These are phyloP conservation scores for Diaphora mendica DNA, from an alignment of 2,888 invertebrate genomes.

Conservation along the genomic window DNA sequence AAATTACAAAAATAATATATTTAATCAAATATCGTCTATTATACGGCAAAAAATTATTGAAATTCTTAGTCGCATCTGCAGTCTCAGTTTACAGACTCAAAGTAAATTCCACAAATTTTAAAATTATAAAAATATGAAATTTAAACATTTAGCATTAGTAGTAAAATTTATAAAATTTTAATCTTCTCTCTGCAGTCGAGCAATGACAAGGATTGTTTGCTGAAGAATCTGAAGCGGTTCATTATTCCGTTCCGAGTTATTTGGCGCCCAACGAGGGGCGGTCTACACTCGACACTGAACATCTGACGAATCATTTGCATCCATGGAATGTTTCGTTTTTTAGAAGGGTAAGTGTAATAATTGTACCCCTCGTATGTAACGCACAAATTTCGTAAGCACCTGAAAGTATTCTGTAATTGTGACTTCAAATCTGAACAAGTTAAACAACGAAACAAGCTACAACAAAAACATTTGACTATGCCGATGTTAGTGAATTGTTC, in stretches of 20 bases:
- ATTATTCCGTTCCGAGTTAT: slow-evolving; percentile 77
- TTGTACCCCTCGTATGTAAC: slow-evolving; percentile 29
- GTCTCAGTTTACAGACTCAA: slow-evolving; percentile 2
- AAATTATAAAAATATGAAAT: slow-evolving; percentile 43
- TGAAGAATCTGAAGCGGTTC: slow-evolving; percentile 74
- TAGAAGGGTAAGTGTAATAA: slow-evolving; percentile 37
- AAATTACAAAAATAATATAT: slow-evolving; percentile 63
- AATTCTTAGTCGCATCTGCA: slow-evolving; percentile 5
- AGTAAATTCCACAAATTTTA: slow-evolving; percentile 25
- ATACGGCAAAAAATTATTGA: neutral
- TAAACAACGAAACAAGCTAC: slow-evolving; percentile 80
- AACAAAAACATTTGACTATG: slow-evolving; percentile 86
- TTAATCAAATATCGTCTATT: neutral
- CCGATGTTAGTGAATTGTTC: slow-evolving; percentile 86
- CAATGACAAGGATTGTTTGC: slow-evolving; percentile 72
- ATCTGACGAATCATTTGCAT: slow-evolving; percentile 70
- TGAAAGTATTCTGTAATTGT: slow-evolving; percentile 62
- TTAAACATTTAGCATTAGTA: slow-evolving; percentile 47
- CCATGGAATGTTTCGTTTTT: slow-evolving; percentile 61
- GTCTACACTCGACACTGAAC: slow-evolving; percentile 61
- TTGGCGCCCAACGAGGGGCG: slow-evolving; percentile 74
- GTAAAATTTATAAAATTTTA: slow-evolving; percentile 64
- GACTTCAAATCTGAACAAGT: slow-evolving; percentile 76
- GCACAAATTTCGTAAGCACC: slow-evolving; percentile 41
- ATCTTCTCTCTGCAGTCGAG: slow-evolving; percentile 64